Base-by-base conservation (phyloP, 2,113 vertebrate species). In the Strix uralensis region DNA sequence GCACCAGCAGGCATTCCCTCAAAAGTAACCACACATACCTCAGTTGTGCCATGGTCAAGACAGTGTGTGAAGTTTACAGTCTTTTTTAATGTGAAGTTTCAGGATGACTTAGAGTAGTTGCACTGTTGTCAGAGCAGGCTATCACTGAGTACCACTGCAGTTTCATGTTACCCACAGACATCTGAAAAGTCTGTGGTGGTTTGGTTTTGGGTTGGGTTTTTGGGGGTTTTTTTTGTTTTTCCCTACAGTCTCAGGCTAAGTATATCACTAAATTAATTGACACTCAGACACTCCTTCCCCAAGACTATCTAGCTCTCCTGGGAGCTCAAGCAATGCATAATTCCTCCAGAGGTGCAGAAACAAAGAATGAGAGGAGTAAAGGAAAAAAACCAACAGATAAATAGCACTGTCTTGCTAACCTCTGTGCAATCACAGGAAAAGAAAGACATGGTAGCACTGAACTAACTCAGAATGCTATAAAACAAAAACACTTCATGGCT, bases 111-210 rank as follows among this genome's bases (percentile, higher is more conserved):
- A 22, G 47, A 51, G 65, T 0, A 54, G 55, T 36, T 62, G 42
- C 15, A 11, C 51, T 34, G 69, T 58, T 52, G 27, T 36, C 40
- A 42, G 16, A 52, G 40, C n/a, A 94, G 22, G 4, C 23, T 61
- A 11, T 19, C 7, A 20, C 30, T 0, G 0, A 81, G 46, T 34
- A 44, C 10, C 47, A 65, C 49, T 47, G 52, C 44, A 66, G 59
- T 2, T 26, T 79, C 70, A 7, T 2, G 2, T 32, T 36, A 29
- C 69, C 22, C 57, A 38, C 7, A 85, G 59, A 18, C 40, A 44
- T 5, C 55, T 38, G 47, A 55, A 59, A 69, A 75, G 17, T 3
- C 61, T 42, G 8, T 5, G 52, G 26, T 36, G 27, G 9, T 49
- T 69, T 65, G 32, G 16, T 7, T 57, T 36, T 3, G 4, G 15